Conservation (phyloP, 1,140 invertebrate species). For the Drosophila asahinai region DNA sequence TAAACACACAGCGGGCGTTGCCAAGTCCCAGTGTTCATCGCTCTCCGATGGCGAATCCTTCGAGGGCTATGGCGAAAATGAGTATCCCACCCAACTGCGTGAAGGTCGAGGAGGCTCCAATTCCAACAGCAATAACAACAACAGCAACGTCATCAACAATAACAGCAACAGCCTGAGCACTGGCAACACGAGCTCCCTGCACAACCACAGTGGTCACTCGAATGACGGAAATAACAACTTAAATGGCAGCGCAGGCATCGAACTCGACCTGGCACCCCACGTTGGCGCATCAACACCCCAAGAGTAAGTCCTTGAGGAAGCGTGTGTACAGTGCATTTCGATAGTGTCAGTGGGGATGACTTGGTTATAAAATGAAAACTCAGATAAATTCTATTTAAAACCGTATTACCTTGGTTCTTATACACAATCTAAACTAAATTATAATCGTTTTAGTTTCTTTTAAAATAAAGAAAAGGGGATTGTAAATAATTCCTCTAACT, state of each 20-base stretch:
- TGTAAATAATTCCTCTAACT: not conserved
- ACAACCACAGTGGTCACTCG: slow-evolving; percentile 66
- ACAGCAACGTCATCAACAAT: slow-evolving; percentile 30
- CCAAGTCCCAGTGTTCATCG: slow-evolving; percentile 87
- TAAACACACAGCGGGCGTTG: slow-evolving; percentile 58
- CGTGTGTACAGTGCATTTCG: not conserved
- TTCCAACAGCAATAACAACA: slow-evolving; percentile 33
- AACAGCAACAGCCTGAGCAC: slow-evolving; percentile 43
- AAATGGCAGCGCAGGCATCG: slow-evolving; percentile 73
- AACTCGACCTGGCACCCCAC: slow-evolving; percentile 82
- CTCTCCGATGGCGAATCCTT: slow-evolving; percentile 89
- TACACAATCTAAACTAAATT: not conserved
- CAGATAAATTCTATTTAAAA: not conserved
- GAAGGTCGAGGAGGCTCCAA: slow-evolving; percentile 36
- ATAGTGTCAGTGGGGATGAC: not conserved
- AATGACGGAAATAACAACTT: slow-evolving; percentile 78
- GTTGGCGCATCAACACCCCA: slow-evolving; percentile 70
- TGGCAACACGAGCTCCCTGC: slow-evolving; percentile 45
- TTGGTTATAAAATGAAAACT: not conserved
- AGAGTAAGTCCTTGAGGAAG: slow-evolving; percentile 52
- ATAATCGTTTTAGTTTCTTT: not conserved
- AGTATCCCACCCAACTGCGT: slow-evolving; percentile 47
- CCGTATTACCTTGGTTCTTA: not conserved
- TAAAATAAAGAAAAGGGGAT: too few species aligned
- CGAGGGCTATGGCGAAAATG: slow-evolving; percentile 88